phyloP scores from a whole-genome alignment of 2,797 vertebrate species.

The Psittacula echo region DNA sequence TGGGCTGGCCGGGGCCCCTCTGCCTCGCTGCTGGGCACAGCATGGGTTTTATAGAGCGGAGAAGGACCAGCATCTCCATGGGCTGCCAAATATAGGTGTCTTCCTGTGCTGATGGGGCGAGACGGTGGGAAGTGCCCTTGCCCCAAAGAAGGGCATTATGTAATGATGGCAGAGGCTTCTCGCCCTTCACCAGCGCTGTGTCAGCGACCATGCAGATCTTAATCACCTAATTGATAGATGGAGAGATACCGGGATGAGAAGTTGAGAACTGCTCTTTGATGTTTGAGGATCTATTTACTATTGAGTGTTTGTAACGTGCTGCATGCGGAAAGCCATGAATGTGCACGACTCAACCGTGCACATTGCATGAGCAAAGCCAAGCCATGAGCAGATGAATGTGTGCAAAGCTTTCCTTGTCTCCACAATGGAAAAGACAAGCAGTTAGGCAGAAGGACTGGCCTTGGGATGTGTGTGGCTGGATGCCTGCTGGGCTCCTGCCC shows the following conservation, averaged over 20 bases:
- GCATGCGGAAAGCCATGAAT: background rate
- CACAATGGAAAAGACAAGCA: fast-evolving
- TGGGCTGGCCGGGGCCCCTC: background rate
- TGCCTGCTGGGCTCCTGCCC: background rate
- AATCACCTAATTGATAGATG: constrained; percentile 20
- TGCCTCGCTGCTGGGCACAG: background rate
- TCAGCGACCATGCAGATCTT: constrained; percentile 43
- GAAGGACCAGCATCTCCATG: background rate
- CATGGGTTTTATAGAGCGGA: constrained; percentile 7
- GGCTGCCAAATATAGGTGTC: constrained; percentile 60
- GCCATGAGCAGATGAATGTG: background rate
- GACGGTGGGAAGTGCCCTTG: background rate
- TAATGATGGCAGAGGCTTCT: background rate
- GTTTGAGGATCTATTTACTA: background rate
- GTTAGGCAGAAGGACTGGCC: fast-evolving
- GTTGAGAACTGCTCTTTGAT: background rate
- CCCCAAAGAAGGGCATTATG: constrained; percentile 27
- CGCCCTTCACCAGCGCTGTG: background rate
- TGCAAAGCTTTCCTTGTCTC: background rate
- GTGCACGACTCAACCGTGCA: fast-evolving
- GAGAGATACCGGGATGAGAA: background rate
- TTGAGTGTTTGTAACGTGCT: fast-evolving
- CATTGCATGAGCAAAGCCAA: fast-evolving
- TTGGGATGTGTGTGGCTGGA: fast-evolving
- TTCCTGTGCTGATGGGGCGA: constrained; percentile 4